These are phyloP conservation scores for Eurystomus glaucurus DNA, from an alignment of 2,797 vertebrate species.

Conservation along the genomic window DNA sequence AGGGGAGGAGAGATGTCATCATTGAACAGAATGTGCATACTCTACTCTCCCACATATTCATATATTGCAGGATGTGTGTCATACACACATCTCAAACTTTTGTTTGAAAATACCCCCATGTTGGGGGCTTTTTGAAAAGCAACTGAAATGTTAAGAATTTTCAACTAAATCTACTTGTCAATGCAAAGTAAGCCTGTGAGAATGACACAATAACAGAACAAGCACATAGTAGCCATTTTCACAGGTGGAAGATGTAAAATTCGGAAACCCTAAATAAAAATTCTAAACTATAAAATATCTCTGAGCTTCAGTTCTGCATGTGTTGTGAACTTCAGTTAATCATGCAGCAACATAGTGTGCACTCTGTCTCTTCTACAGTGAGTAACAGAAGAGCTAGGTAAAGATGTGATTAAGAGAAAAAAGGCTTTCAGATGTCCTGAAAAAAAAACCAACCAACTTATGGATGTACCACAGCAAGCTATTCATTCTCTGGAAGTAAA, in stretches of 20 bases:
- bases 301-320: background rate
- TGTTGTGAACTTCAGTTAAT: background rate
- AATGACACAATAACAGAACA: background rate
- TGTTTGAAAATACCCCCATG: background rate
- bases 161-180: background rate
- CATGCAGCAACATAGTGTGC: background rate
- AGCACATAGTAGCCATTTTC: background rate
- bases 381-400: background rate
- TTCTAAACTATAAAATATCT: background rate
- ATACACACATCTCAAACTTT: background rate
- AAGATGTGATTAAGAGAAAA: background rate
- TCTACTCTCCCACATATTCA: background rate
- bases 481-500: constrained; percentile 10
- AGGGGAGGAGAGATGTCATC: background rate
- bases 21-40: background rate
- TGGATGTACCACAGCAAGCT: background rate
- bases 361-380: background rate
- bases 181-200: background rate
- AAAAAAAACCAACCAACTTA: background rate
- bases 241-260: background rate
- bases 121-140: background rate
- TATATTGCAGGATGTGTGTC: background rate
- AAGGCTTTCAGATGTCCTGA: background rate
- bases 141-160: background rate
- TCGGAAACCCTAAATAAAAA: background rate